Conservation (phyloP, 2,113 vertebrate genomes). For the Gymnarchus niloticus region DNA sequence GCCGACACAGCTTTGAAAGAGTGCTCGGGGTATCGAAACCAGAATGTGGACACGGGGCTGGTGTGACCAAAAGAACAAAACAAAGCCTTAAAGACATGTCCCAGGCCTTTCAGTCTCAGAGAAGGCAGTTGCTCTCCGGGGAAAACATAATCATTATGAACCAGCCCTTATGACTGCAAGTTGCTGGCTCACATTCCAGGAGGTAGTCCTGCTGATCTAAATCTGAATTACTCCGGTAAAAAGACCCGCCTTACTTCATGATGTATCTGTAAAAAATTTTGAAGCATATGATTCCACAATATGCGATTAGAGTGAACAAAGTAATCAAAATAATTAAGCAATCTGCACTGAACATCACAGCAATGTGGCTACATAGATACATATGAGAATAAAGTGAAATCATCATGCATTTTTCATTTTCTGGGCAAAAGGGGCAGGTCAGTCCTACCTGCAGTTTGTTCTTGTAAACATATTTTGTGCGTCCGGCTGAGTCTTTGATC, state of each 20-base stretch:
- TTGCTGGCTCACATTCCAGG: background rate
- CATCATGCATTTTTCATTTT: background rate
- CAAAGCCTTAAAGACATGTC: background rate
- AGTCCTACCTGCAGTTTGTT: constrained; percentile 84
- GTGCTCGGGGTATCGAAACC: background rate
- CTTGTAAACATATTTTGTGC: constrained; percentile 98
- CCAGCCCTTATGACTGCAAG: background rate
- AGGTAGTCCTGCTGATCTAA: background rate
- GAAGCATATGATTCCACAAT: background rate
- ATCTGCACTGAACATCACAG: too few relatives aligned
- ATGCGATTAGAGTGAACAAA: background rate
- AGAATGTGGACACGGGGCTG: background rate
- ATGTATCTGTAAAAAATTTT: background rate
- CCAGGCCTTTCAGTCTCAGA: background rate
- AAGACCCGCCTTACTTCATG: background rate
- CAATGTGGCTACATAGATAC: too few relatives aligned
- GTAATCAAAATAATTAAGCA: background rate
- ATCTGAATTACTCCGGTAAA: background rate
- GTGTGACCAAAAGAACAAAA: background rate
- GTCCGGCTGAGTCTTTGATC: constrained; percentile 96
- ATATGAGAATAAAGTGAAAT: too few relatives aligned
- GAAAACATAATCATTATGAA: background rate
- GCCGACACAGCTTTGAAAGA: background rate
- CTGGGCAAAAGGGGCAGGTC: background rate
- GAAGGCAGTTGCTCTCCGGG: background rate